Evolutionary conservation across 2,113 vertebrate species (phyloP), one percentile per base, ranked within the genome.

Genomic region (Tonatia bakeri): DNA sequence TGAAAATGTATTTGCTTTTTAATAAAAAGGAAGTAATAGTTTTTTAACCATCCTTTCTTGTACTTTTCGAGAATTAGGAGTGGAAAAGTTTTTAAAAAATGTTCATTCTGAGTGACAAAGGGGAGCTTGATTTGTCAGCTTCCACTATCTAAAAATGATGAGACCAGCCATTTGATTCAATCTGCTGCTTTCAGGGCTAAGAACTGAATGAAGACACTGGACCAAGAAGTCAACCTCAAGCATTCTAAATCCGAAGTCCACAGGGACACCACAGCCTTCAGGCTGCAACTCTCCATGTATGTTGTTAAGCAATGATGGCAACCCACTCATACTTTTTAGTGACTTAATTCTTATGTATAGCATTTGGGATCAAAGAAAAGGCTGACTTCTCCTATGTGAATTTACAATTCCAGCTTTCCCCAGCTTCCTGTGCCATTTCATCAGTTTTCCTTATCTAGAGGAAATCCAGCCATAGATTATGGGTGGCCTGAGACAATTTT

Each of bases 201-300:
- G 73, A 69, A 76, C 59, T 61, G 24, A 69, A 45, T 45, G 17
- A 72, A 84, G 40, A 50, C n/a, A 61, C 8, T 26, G n/a, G n/a
- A 24, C 45, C 9, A 3, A 17, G 52, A 67, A 38, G 3, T 7
- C 24, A 2, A 3, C 22, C 7, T 75, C 20, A 5, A 73, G 5
- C 14, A 12, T 59, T 54, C 24, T 81, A 61, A 80, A 56, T 24
- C 31, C 19, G 9, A 12, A 83, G 13, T 79, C 72, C 26, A 69
- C 3, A 6, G 38, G 16, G 28, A 75, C 12, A 0, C 9, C 1
- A 1, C 1, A 2, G 19, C 3, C 5, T 38, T 56, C 22, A 45
- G 75, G 38, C 38, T 72, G 9, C 15, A 84, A 15, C 6, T 59
- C 69, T 54, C 2, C 2, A 0, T 20, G 61, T 1, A 4, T 26